Evolutionary conservation across 2,888 invertebrate genomes (phyloP).

Genomic region (Agriopis leucophaearia): DNA sequence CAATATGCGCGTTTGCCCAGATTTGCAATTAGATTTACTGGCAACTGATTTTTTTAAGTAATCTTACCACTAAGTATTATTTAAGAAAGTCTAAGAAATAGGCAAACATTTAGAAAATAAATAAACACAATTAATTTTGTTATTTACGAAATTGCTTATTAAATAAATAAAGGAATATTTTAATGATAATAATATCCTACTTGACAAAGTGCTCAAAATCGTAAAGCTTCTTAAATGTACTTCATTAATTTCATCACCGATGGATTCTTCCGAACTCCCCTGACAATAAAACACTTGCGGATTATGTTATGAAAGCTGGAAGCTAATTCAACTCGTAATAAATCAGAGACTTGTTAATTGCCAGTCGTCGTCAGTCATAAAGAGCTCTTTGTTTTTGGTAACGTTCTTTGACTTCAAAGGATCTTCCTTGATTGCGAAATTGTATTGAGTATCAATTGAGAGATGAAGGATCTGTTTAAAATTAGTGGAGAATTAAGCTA

Average conservation of each 20-base stretch:
- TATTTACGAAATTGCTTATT: background rate
- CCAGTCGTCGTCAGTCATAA: conserved; percentile 69
- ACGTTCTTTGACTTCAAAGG: conserved; percentile 69
- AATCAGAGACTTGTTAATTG: conserved; percentile 81
- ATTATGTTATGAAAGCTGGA: conserved; percentile 82
- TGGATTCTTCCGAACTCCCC: conserved; percentile 51
- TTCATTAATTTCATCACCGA: conserved; percentile 65
- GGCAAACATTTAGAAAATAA: too few relatives aligned
- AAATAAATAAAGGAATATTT: background rate
- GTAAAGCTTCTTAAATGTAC: conserved; percentile 61
- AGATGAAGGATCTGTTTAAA: background rate
- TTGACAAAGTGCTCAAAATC: conserved; percentile 1
- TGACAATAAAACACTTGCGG: conserved; percentile 77
- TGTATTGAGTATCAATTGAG: conserved; percentile 29
- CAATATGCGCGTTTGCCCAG: too few relatives aligned
- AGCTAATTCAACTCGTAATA: conserved; percentile 79
- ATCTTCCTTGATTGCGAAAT: conserved; percentile 43
- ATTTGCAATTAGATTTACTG: too few relatives aligned
- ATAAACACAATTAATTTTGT: background rate
- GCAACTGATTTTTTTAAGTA: too few relatives aligned
- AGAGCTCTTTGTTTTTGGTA: conserved; percentile 70
- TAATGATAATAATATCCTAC: background rate
- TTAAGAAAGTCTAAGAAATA: too few relatives aligned
- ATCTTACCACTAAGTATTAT: too few relatives aligned
- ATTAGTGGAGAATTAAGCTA: background rate